phyloP scores from a whole-genome alignment of 1,140 invertebrate genomes.

The Hylaeus anthracinus region DNA sequence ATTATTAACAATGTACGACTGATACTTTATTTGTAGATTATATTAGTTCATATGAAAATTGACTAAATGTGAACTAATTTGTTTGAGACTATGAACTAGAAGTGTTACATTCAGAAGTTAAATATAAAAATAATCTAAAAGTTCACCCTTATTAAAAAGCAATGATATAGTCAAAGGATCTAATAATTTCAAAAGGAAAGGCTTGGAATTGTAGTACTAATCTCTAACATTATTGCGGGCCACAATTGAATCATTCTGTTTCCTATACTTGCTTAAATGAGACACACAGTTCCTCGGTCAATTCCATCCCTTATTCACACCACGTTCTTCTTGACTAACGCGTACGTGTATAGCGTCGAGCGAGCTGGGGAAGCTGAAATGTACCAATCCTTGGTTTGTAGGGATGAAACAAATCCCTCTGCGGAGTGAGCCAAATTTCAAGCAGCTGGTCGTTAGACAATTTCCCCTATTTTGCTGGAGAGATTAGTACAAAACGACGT shows the following conservation, averaged over 20 bases:
- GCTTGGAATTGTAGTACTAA: neutral
- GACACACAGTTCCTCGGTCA: too few species aligned
- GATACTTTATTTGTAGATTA: too few species aligned
- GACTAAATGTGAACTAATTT: too few species aligned
- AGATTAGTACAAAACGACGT: neutral
- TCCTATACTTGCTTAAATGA: neutral
- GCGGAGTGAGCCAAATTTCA: neutral
- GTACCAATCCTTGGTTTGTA: neutral
- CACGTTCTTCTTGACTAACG: neutral
- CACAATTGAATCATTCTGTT: too few species aligned
- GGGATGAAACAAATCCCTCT: neutral
- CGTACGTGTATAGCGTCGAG: neutral
- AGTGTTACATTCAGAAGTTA: too few species aligned
- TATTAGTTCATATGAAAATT: too few species aligned
- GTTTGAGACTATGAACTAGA: too few species aligned
- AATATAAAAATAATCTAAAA: too few species aligned
- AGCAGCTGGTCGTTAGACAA: neutral
- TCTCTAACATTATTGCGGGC: too few species aligned
- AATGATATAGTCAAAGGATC: too few species aligned
- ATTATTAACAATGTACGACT: too few species aligned
- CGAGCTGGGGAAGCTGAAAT: neutral
- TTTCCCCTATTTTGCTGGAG: neutral
- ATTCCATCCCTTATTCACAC: neutral
- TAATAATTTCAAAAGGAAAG: neutral
- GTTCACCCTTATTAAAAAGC: too few species aligned